These are phyloP conservation scores for Lates calcarifer DNA, from an alignment of 2,113 vertebrate species.

Conservation along the genomic window DNA sequence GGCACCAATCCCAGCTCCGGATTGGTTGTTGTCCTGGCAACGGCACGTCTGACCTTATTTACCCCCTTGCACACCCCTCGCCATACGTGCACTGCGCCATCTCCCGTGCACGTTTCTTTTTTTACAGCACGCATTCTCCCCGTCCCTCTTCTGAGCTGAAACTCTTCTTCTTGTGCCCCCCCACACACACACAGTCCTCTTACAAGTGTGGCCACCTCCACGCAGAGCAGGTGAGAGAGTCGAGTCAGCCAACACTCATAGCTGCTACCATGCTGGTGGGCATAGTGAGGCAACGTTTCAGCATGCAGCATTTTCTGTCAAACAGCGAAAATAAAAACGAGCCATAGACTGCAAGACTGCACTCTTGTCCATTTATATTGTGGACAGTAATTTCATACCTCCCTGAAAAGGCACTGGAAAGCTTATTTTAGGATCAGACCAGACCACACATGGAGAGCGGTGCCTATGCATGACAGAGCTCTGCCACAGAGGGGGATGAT, in stretches of 20 bases:
- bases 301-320: constrained; percentile 28
- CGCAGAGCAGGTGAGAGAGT: constrained; percentile 42
- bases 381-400: constrained; percentile 70
- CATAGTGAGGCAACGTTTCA: constrained; percentile 20
- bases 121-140: constrained; percentile 29
- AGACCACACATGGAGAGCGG: constrained; percentile 61
- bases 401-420: constrained; percentile 55
- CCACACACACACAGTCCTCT: neutral
- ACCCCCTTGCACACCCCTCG: constrained; percentile 57
- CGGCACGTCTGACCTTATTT: constrained; percentile 81
- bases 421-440: constrained; percentile 60
- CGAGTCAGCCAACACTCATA: neutral
- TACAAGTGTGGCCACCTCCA: constrained; percentile 20
- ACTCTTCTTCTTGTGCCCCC: constrained; percentile 14
- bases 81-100: constrained; percentile 29
- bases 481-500: constrained; percentile 52
- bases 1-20: constrained; percentile 70
- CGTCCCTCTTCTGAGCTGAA: constrained; percentile 37
- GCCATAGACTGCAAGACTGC: constrained; percentile 20
- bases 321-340: constrained; percentile 31
- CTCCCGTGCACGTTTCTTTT: constrained; percentile 24
- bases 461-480: constrained; percentile 56
- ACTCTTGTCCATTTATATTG: constrained; percentile 56
- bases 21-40: constrained; percentile 81
- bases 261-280: constrained; percentile 15